A percentile compares a stretch with the other conserved stretches of the same genome.
These are phyloP conservation scores for Pemphredon lugubris DNA, from an alignment of 2,888 invertebrate genomes.

Conservation along the genomic window DNA sequence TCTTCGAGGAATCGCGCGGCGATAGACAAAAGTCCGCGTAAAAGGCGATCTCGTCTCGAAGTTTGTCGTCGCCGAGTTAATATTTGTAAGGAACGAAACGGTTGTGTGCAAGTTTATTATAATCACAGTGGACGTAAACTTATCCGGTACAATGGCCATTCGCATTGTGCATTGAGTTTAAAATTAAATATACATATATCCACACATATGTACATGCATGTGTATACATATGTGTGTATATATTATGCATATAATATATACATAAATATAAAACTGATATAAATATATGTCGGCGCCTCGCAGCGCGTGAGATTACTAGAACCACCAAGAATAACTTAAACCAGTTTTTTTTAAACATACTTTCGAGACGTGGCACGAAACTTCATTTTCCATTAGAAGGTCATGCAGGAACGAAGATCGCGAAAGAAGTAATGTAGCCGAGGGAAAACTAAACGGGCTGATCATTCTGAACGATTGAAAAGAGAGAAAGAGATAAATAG, in stretches of 20 bases:
- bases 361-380: conserved; percentile 37
- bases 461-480: conserved; percentile 8
- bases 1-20: conserved; percentile 51
- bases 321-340: conserved; percentile 21
- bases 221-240: conserved; percentile 2
- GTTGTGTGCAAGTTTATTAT: conserved; percentile 72
- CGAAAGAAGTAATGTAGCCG: background rate
- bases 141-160: conserved; percentile 34
- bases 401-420: background rate
- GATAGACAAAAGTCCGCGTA: background rate
- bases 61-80: conserved; percentile 54
- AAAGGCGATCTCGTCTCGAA: conserved; percentile 53
- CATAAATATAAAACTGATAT: background rate
- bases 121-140: conserved; percentile 52
- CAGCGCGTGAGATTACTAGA: conserved; percentile 29
- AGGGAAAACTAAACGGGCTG: background rate
- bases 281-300: background rate
- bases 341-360: conserved; percentile 29
- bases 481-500: background rate
- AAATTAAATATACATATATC: conserved; percentile 20
- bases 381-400: conserved; percentile 43
- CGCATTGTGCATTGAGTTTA: conserved; percentile 32
- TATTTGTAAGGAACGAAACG: conserved; percentile 69
- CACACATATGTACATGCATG: conserved; percentile 5
- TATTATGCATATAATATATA: conserved; percentile 6